phyloP scores from a whole-genome alignment of 2,797 vertebrate species.

The Selene dorsalis region DNA sequence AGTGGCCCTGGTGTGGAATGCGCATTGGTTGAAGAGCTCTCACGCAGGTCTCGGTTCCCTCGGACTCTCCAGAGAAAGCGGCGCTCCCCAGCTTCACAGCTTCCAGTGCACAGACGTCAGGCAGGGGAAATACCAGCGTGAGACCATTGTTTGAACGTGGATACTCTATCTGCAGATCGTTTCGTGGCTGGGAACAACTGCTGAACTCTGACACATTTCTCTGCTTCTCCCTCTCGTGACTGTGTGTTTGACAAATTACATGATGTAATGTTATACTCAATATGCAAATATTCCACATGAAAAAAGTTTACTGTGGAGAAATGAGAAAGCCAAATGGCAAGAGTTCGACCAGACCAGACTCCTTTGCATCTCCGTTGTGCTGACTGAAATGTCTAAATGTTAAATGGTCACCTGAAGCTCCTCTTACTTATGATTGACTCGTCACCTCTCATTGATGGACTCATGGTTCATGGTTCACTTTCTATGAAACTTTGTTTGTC shows the following conservation, averaged over 20 bases:
- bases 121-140: constrained; percentile 72
- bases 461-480: not conserved
- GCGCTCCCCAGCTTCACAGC: constrained; percentile 45
- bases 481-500: not conserved
- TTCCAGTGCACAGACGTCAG: constrained; percentile 49
- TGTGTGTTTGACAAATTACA: constrained; percentile 15
- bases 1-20: constrained; percentile 57
- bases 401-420: not conserved
- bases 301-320: constrained; percentile 12
- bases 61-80: constrained; percentile 44
- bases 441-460: not conserved
- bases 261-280: not conserved
- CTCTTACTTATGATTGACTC: not conserved
- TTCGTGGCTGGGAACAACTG: constrained; percentile 41
- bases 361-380: no score
- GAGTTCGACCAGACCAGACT: not conserved
- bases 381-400: not conserved
- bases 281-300: not conserved
- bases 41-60: constrained; percentile 50
- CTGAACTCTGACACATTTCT: constrained; percentile 63
- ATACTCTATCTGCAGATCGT: constrained; percentile 55
- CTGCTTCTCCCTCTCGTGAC: constrained; percentile 13
- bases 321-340: not conserved
- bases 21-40: constrained; percentile 40
- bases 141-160: constrained; percentile 70